Conservation (phyloP, 2,113 vertebrate species). For the Cinclus mexicanus region DNA sequence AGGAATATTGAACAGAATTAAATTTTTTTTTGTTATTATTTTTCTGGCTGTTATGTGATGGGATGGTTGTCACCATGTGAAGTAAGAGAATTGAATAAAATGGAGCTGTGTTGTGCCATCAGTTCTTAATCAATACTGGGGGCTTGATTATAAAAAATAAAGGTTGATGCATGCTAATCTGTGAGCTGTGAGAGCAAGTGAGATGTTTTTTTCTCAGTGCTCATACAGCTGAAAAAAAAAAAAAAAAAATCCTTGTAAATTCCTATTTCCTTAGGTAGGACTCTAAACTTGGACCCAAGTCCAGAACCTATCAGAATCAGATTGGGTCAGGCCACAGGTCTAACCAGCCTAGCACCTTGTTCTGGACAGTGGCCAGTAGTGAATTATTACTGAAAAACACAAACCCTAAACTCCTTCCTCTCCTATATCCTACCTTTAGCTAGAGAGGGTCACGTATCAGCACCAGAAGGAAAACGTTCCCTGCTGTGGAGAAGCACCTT, state of each 20-base stretch:
- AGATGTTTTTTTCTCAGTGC: slow-evolving; percentile 23
- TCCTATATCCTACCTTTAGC: background rate
- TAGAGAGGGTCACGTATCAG: background rate
- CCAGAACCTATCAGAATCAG: background rate
- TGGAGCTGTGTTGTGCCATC: background rate
- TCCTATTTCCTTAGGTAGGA: background rate
- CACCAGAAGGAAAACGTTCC: background rate
- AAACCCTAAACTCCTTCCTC: background rate
- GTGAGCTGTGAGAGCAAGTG: background rate
- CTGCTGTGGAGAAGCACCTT: slow-evolving; percentile 28
- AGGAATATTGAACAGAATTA: background rate
- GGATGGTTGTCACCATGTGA: background rate
- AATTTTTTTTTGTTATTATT: background rate
- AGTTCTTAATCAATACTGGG: background rate
- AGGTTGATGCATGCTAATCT: background rate
- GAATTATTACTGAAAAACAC: background rate
- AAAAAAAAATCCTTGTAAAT: background rate
- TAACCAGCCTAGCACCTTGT: background rate
- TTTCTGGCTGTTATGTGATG: background rate
- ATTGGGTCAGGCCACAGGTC: background rate
- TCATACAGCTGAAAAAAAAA: background rate
- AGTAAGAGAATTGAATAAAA: background rate
- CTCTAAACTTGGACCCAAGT: background rate
- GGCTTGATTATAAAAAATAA: background rate
- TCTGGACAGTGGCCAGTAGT: background rate